These are phyloP conservation scores for Pocota personata DNA, from an alignment of 2,888 invertebrate species.

Conservation along the genomic window DNA sequence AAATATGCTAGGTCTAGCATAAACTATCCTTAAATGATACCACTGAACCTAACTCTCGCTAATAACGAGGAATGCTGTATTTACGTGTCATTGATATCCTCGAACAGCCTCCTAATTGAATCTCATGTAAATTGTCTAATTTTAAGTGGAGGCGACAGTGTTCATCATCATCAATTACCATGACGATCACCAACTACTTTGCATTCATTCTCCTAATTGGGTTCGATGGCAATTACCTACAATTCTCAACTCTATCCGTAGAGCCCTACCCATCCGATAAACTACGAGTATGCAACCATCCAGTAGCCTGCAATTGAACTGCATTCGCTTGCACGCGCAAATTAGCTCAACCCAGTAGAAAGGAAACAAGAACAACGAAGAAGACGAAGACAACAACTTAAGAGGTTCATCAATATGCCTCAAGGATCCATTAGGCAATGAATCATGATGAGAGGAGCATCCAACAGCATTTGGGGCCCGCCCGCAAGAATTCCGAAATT, in stretches of 20 bases:
- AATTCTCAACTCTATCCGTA: constrained; percentile 28
- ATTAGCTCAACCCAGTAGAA: constrained; percentile 47
- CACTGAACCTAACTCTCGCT: too few relatives aligned
- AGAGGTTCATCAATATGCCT: constrained; percentile 69
- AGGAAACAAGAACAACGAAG: not conserved
- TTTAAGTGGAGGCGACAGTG: constrained; percentile 27
- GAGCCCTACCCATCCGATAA: constrained; percentile 18
- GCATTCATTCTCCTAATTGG: constrained; percentile 66
- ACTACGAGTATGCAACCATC: constrained; percentile 14
- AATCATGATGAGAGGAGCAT: constrained; percentile 65
- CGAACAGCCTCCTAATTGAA: not conserved
- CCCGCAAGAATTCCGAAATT: constrained; percentile 72
- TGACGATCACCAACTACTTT: constrained; percentile 64
- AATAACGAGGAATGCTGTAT: not conserved
- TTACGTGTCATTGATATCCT: not conserved
- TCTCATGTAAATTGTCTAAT: not conserved
- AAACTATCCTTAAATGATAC: too few relatives aligned
- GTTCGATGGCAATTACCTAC: constrained; percentile 63
- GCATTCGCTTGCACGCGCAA: constrained; percentile 55
- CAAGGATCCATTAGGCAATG: constrained; percentile 73
- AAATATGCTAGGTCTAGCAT: too few relatives aligned
- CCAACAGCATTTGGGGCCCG: constrained; percentile 63
- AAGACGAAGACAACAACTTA: constrained; percentile 35
- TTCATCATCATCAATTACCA: constrained; percentile 72
- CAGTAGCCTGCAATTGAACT: constrained; percentile 43